Base-by-base conservation (phyloP, 2,113 vertebrate genomes). In the Seriola dumerili region DNA sequence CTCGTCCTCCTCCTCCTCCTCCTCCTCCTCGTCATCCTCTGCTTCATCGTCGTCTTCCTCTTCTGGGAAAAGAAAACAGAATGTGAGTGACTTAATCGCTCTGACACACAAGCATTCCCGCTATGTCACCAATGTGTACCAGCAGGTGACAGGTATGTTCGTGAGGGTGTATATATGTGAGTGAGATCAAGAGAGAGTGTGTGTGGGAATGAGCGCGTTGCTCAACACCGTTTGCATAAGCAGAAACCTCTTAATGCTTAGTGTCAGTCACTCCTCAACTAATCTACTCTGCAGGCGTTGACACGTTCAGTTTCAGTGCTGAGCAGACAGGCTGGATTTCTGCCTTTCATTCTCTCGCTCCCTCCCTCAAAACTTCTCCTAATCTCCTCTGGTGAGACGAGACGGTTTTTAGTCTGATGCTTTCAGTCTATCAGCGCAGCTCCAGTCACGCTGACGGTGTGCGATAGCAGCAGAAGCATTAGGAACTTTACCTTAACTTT, bases 1-100 rank as follows among this genome's bases (percentile, higher is more conserved):
- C 0, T 98, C 97, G 0, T 98, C 97, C 0, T 98, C 97, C 0
- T 97, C 92, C 0, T 95, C 96, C 0, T 95, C 96, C 0, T 94
- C 94, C 0, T 95, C 93, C 0, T 94, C 93, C 0, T 94, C 93
- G 0, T 94, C 94, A 0, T 94, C 92, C 0, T 87, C 89, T 0
- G 85, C 90, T 0, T 94, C 89, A 0, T 95, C 94, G 5, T 95
- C 93, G 0, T 95, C 94, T 29, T 94, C 95, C n/a, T 96, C 95
- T 91, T 92, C 85, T 91, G 85, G 63, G 64, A 83, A 78, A 88
- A 89, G 8, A 80, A 72, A 79, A 55, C 16, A 89, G 17, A 87
- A 63, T 8, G 2, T 66, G 29, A 88, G 63, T 88, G 59, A 89
- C 59, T 91, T 78, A 42, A 65, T 72, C 42, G 40, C 17, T 86